Evolutionary conservation across 2,888 invertebrate genomes (phyloP).

Genomic region (Esperia sulphurella): DNA sequence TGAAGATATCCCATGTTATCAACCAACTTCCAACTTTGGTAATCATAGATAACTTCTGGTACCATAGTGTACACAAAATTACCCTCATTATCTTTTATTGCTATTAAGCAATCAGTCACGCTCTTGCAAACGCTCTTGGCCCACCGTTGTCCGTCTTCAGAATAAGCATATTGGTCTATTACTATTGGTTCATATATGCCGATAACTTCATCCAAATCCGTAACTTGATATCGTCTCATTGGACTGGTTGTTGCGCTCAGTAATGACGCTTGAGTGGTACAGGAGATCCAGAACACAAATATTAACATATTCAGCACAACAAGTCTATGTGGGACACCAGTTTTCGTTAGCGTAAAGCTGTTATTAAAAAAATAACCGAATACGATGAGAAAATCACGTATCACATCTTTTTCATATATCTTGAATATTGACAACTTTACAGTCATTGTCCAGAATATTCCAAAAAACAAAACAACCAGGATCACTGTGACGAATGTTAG

Average conservation of each 20-base stretch:
- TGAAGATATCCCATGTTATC: conserved; percentile 22
- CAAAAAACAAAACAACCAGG: conserved; percentile 15
- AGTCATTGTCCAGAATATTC: conserved; percentile 21
- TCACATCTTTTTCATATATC: conserved; percentile 13
- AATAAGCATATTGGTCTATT: not conserved
- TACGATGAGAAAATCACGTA: conserved; percentile 25
- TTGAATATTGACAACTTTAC: conserved; percentile 25
- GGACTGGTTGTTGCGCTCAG: conserved; percentile 29
- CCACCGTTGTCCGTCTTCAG: not conserved
- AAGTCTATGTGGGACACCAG: conserved; percentile 22
- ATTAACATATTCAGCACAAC: conserved; percentile 26
- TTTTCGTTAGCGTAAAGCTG: conserved; percentile 13
- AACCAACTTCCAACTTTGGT: conserved; percentile 20
- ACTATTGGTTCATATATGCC: conserved; percentile 10
- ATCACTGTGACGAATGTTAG: conserved; percentile 6
- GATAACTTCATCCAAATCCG: conserved; percentile 16
- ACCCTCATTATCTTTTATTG: conserved; percentile 13
- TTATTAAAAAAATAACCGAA: conserved; percentile 37
- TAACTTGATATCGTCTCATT: conserved; percentile 23
- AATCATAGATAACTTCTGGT: conserved; percentile 15
- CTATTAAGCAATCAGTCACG: conserved; percentile 25
- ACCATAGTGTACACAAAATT: conserved; percentile 25
- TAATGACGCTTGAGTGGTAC: conserved; percentile 29
- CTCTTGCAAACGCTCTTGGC: conserved; percentile 16
- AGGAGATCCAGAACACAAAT: conserved; percentile 29